Percentiles rank a stretch among this genome's conserved stretches.
These are phyloP conservation scores for Varecia variegata DNA, from an alignment of 2,797 vertebrate genomes.

Conservation along the genomic window DNA sequence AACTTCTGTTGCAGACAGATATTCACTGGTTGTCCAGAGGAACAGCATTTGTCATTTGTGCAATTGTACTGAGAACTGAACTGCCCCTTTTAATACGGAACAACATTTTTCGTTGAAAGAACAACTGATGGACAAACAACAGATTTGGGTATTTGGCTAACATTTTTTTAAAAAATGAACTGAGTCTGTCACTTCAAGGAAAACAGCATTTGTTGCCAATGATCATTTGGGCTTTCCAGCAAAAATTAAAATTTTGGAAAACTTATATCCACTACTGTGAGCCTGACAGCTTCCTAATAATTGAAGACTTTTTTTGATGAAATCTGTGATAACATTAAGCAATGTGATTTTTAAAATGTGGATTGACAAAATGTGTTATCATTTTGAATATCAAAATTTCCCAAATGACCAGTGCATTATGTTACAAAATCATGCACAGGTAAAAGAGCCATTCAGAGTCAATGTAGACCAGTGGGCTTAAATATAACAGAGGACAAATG, in stretches of 20 bases:
- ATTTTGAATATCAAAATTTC: neutral
- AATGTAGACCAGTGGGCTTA: neutral
- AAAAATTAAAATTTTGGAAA: conserved; percentile 27
- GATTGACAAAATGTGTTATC: neutral
- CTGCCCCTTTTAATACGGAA: neutral
- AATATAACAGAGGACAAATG: neutral
- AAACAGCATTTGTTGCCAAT: neutral
- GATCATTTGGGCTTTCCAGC: neutral
- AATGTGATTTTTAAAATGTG: neutral
- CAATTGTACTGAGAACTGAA: neutral
- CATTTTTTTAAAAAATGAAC: neutral
- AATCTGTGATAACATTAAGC: neutral
- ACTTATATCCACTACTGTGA: neutral
- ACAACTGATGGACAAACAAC: neutral
- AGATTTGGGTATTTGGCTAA: neutral
- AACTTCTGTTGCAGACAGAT: neutral
- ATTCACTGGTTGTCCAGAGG: neutral
- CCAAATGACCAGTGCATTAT: neutral
- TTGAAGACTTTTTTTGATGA: neutral
- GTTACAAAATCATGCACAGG: neutral
- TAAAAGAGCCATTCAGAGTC: neutral
- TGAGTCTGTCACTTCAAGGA: neutral
- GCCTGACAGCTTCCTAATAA: neutral
- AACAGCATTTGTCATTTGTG: neutral
- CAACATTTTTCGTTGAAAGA: neutral